Percentiles rank a stretch among this genome's conserved stretches.
These are phyloP conservation scores for Grammomys surdaster DNA, from an alignment of 2,113 vertebrate species.

Conservation along the genomic window DNA sequence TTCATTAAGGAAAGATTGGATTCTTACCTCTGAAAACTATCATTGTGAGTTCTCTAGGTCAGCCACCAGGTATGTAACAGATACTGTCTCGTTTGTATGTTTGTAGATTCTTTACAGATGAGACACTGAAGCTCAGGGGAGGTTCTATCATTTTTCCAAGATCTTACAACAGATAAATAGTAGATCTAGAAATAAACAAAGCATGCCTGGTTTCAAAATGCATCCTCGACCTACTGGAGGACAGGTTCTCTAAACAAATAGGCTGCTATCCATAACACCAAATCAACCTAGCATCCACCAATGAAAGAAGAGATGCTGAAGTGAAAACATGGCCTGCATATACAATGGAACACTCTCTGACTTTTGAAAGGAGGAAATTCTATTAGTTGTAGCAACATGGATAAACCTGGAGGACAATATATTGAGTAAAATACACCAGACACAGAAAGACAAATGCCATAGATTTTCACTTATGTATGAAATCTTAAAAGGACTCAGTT, in stretches of 20 bases:
- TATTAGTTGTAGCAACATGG: neutral
- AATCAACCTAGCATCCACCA: neutral
- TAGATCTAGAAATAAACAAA: neutral
- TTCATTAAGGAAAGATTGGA: neutral
- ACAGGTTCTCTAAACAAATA: neutral
- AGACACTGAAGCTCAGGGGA: neutral
- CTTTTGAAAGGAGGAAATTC: neutral
- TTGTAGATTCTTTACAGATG: neutral
- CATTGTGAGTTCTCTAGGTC: too few relatives aligned
- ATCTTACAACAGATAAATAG: neutral
- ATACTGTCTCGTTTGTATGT: neutral
- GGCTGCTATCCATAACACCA: neutral
- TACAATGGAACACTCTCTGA: neutral
- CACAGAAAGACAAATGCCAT: neutral
- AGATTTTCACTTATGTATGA: neutral
- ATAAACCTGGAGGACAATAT: neutral
- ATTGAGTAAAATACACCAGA: neutral
- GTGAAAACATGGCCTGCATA: neutral
- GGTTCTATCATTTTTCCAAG: neutral
- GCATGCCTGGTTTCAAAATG: neutral
- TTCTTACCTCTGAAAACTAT: slow-evolving; percentile 15
- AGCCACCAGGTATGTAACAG: neutral
- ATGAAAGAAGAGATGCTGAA: neutral
- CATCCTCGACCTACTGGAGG: neutral
- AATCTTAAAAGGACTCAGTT: neutral